Conservation (phyloP, 2,113 vertebrate genomes). For the Ellobius talpinus region DNA sequence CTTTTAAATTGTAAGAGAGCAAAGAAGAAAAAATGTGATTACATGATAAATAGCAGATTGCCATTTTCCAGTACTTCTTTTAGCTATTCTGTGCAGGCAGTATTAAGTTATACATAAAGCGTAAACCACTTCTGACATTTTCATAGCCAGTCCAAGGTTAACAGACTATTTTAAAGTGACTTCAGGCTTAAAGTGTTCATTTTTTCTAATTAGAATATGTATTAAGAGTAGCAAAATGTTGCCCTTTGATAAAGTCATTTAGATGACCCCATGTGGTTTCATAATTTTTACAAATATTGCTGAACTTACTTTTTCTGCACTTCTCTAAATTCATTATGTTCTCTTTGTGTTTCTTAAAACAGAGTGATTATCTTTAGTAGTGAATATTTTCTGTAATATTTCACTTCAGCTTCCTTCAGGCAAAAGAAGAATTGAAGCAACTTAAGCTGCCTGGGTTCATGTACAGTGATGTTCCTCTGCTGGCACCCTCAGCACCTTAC, state of each 20-base stretch:
- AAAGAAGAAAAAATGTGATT: slow-evolving; percentile 5
- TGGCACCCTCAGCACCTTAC: slow-evolving; percentile 96
- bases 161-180: background rate
- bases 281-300: slow-evolving; percentile 29
- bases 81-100: background rate
- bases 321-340: background rate
- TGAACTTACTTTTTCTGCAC: background rate
- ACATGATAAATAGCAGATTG: background rate
- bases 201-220: slow-evolving; percentile 20
- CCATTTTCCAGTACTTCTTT: background rate
- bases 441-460: slow-evolving; percentile 96
- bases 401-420: slow-evolving; percentile 93
- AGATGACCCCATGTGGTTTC: slow-evolving; percentile 27
- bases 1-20: slow-evolving; percentile 27
- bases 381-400: slow-evolving; percentile 65
- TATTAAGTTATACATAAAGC: background rate
- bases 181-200: slow-evolving; percentile 27
- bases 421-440: slow-evolving; percentile 96
- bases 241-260: slow-evolving; percentile 28
- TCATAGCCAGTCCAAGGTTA: too few relatives aligned
- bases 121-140: background rate
- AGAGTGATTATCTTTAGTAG: slow-evolving; percentile 33
- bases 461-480: slow-evolving; percentile 95
- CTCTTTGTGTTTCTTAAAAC: slow-evolving; percentile 33
- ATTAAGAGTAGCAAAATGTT: slow-evolving; percentile 37